Evolutionary conservation across 2,113 vertebrate species (phyloP), one percentile per base, ranked within the genome.

Genomic region (Hemichromis elongatus): DNA sequence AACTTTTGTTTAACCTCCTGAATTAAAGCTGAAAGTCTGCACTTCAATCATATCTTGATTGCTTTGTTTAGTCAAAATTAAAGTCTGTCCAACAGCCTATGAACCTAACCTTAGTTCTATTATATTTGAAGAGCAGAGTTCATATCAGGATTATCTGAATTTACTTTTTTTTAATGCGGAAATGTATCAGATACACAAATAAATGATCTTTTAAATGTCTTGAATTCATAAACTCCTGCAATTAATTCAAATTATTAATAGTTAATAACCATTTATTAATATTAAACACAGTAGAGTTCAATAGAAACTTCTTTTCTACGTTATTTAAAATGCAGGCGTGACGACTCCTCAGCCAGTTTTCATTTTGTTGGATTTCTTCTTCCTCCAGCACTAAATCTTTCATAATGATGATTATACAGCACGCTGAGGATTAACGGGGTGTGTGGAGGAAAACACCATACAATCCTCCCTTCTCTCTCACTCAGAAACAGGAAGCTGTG

Each of bases 41-140:
- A 28, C 40, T 70, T 28, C 40, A 70, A 0, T 11, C 21, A 70
- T 6, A 47, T 16, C 3, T 42, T 42, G 11, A 42, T 12, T 42
- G 40, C 12, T 0, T 9, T 42, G 0, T 68, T 68, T 68, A 68
- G 24, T 28, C 9, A 28, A 28, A 45, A 19, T 45, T 28, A 18
- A 18, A 47, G 24, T 47, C 42, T 73, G 40, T 28, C 66, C 37
- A 7, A 73, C 40, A 73, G 7, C 28, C 47, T 73, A 73, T 7
- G 2, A 13, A 2, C 5, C 21, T 45, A 42, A 70, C 40, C 2
- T 21, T 73, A 47, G 6, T 16, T 73, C 7, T 0, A n/a, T 19
- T 50, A 75, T 52, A 75, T 75, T 50, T 50, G 42, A 50, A 50
- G 45, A n/a, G 21, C 40, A 28, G 21, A 70, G 66, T 0, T 47